Base-by-base conservation (phyloP, 2,888 invertebrate genomes). In the Scaptomyza flava region DNA sequence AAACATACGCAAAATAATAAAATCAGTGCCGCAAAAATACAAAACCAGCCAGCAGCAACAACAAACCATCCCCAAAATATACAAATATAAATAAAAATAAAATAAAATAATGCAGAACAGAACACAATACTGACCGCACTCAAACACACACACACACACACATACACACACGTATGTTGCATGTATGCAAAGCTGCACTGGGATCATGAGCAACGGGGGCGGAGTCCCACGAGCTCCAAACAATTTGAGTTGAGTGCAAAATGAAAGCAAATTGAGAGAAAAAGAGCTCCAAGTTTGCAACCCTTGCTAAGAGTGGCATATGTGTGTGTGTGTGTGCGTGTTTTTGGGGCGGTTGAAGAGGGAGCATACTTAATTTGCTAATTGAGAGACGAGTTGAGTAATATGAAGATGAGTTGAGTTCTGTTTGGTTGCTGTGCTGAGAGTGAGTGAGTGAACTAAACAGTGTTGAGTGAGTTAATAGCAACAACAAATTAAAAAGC, bases 281-380 rank as follows among this genome's bases (percentile, higher is more conserved):
- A 52, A 17, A 6, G 17, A 17, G 41, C 41, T 17, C 41, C 41
- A 41, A 41, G 9, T 41, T 41, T 41, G 41, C 41, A 41, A 41
- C 41, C 41, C 41, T 41, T 41, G 59, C 53, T 41, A n/a, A 47
- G 30, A 23, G 41, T 38, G 77, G 67, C 60, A 63, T 27, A 41
- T 38, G 14, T 38, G 5, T 53, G 14, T 23, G 59, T 51, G 45
- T 56, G 41, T 54, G 45, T 54, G 63, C 58, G 52, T 31, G 43
- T 42, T 56, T 53, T 54, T 69, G 65, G 63, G 54, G 61, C 70
- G 27, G 23, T 7, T 51, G 14, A 58, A 30, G 43, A 9, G 38
- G 30, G 14, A 53, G 66, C 57, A 71, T 59, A 68, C 67, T 73
- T 80, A 77, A 85, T 87, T 83, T 86, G 79, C 73, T 86, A 89